Conservation (phyloP, 2,888 invertebrate genomes). For the Toxonevra muliebris region DNA sequence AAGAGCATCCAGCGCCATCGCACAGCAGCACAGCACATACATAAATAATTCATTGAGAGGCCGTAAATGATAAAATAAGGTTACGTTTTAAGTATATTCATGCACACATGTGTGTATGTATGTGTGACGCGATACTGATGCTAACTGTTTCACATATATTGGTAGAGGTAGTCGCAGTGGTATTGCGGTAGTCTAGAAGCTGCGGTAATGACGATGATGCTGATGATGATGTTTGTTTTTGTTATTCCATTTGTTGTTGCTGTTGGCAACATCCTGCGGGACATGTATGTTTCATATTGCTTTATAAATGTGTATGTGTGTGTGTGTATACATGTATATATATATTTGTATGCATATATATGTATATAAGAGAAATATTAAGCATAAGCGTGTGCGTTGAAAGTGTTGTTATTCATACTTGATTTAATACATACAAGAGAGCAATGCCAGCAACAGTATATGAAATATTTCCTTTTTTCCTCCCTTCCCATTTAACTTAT, state of each 20-base stretch:
- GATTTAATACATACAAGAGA: no score
- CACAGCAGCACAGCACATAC: constrained; percentile 9
- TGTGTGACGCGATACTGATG: neutral
- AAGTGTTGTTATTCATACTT: no score
- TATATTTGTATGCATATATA: neutral
- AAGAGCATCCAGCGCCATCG: neutral
- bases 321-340: constrained; percentile 7
- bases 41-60: constrained; percentile 21
- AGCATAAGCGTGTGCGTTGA: no score
- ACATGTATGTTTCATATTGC: constrained; percentile 1
- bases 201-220: neutral
- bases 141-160: neutral
- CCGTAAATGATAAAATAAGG: constrained; percentile 15
- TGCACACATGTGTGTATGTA: neutral
- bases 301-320: constrained; percentile 5
- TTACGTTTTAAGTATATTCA: constrained; percentile 7
- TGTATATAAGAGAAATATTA: neutral
- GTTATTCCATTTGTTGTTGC: neutral
- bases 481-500: no score
- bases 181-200: neutral
- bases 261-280: constrained; percentile 3
- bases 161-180: neutral
- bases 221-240: neutral
- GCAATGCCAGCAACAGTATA: no score
- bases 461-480: no score